Evolutionary conservation across 2,888 invertebrate species (phyloP), one percentile per base, ranked within the genome.

Genomic region (Oasisia sp.): DNA sequence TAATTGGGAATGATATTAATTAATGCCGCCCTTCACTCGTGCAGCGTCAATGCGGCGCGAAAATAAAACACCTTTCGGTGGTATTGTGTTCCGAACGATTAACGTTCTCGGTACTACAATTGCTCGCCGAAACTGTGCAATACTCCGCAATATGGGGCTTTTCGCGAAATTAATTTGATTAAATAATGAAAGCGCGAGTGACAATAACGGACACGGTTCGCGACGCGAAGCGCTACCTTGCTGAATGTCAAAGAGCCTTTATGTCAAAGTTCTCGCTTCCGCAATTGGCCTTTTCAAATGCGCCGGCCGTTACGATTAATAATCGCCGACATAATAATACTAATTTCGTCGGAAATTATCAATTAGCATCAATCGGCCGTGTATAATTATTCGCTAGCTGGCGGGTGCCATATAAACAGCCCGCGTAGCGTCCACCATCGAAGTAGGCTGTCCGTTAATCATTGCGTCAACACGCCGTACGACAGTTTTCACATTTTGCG

Each of bases 341-440:
- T 74, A 74, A 74, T 74, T 74, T 74, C 74, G 74, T 74, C 74
- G 74, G 74, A 74, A 74, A 74, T 74, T 74, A 74, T 74, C 74
- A 74, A 74, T 74, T 74, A 74, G 74, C 74, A 27, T 74, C 74
- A 74, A 74, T 74, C 74, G 74, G 27, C 74, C 74, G 74, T 19
- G 74, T 74, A 19, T 74, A 74, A 74, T 74, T 74, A 74, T n/a
- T 27, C n/a, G 74, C 74, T 74, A 19, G 74, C 74, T 27, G 74
- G 27, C 74, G 74, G 50, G 27, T 5, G 74, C 74, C 14, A 74
- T 74, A 74, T 74, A 74, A 74, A 74, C 74, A 74, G 74, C 7
- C 74, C 27, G 74, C 74, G 14, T 27, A 74, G 74, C 74, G 14
- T 27, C 27, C 2, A 74, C 4, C 74, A 27, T 27, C 74, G 74